phyloP scores from a whole-genome alignment of 1,140 invertebrate genomes.

The Drosophila teissieri region DNA sequence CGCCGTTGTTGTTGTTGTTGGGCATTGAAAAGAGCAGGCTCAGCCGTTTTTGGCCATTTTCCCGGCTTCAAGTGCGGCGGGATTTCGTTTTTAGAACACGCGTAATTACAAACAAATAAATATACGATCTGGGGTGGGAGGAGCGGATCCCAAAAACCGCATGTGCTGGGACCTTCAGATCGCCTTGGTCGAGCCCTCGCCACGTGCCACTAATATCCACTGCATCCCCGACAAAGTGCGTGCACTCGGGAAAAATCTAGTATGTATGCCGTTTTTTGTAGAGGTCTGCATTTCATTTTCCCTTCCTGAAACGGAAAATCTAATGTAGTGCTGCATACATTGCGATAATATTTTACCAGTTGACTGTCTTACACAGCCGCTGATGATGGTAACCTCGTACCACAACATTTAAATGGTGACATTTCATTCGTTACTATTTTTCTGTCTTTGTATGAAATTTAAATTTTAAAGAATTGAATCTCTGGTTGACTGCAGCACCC shows the following conservation, averaged over 20 bases:
- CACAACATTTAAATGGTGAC: too few species aligned
- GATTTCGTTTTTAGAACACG: slow-evolving; percentile 74
- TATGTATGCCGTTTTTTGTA: too few species aligned
- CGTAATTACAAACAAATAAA: slow-evolving; percentile 84
- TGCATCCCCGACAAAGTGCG: slow-evolving; percentile 42
- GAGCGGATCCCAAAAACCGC: slow-evolving; percentile 52
- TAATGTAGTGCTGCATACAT: too few species aligned
- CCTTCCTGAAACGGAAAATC: too few species aligned
- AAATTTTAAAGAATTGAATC: too few species aligned
- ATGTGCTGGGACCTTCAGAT: slow-evolving; percentile 33
- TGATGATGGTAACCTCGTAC: too few species aligned
- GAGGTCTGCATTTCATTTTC: too few species aligned
- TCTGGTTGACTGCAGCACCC: too few species aligned
- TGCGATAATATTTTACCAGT: too few species aligned
- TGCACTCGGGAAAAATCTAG: slow-evolving; percentile 19
- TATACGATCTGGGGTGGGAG: slow-evolving; percentile 14
- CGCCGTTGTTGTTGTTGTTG: neutral
- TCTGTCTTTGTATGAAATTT: too few species aligned
- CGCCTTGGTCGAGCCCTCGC: slow-evolving; percentile 31
- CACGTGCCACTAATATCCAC: slow-evolving; percentile 79
- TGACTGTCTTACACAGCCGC: too few species aligned
- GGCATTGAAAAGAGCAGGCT: slow-evolving; percentile 56
- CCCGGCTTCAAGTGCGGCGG: slow-evolving; percentile 66
- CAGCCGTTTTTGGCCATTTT: slow-evolving; percentile 33
- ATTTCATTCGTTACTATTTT: too few species aligned